Evolutionary conservation across 2,113 vertebrate species (phyloP), one percentile per base, ranked within the genome.

Genomic region (Ceratotherium simum): DNA sequence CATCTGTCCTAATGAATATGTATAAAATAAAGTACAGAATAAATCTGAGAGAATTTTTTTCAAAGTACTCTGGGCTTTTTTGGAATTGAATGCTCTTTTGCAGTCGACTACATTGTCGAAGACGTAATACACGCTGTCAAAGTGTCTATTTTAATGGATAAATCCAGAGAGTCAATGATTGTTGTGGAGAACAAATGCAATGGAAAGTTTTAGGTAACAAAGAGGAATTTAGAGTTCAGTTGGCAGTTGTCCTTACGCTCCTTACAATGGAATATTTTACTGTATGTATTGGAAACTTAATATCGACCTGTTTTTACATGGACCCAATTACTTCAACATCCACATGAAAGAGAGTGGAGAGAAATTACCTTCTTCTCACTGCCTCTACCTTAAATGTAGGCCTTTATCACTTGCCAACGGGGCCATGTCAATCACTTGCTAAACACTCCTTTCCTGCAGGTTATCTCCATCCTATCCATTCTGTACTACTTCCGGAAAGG

Each of bases 41-140:
- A 42, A 6, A 27, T 79, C 88, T 95, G 65, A 60, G 60, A 58
- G 2, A 39, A 64, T 48, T 42, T 51, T 92, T 92, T 95, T 79
- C 36, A 64, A 21, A 39, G 36, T 69, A 73, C 6, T 76, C 8
- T 20, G 0, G 12, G 4, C n/a, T 20, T 85, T 96, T 95, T 88
- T 65, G 29, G 27, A 81, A 82, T 39, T 33, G 10, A 87, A 92
- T 10, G 13, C 31, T 81, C 5, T 80, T 69, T n/a, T 97, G 85
- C 75, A 88, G 62, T 78, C 94, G 31, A 81, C 78, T 97, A 54
- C 6, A 60, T 17, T 97, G 48, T 85, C 85, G 95, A 72, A 97
- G 20, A 80, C 0, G 82, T 31, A 92, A 65, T 33, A 6, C 11
- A 39, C 51, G 80, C 2, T 76, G 16, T 90, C 86, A 98, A 65